These are phyloP conservation scores for Bacillus rossius DNA, from an alignment of 1,140 invertebrate genomes.

Conservation along the genomic window DNA sequence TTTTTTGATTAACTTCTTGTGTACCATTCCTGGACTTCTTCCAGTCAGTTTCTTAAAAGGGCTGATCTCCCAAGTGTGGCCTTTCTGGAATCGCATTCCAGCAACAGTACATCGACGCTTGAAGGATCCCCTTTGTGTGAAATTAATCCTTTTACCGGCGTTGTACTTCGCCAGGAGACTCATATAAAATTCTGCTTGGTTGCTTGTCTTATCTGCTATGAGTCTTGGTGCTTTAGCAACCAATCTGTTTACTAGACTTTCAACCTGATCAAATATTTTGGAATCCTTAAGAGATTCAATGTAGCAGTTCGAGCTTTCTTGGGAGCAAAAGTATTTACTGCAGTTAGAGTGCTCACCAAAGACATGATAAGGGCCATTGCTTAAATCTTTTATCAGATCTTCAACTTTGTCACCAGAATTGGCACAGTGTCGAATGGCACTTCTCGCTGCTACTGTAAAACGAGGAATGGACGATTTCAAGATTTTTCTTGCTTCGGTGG, in stretches of 20 bases:
- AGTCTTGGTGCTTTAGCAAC: neutral
- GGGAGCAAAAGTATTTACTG: no score
- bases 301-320: no score
- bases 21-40: neutral
- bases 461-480: neutral
- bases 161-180: neutral
- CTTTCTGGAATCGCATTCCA: neutral
- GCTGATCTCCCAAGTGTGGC: neutral
- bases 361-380: constrained; percentile 2
- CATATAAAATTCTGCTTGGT: neutral
- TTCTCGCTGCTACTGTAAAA: constrained; percentile 1
- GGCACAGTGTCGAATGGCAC: neutral
- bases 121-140: neutral
- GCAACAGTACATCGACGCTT: no score
- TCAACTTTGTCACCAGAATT: neutral
- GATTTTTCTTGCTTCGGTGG: neutral
- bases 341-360: constrained; percentile 4
- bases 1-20: neutral
- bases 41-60: neutral
- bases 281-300: no score
- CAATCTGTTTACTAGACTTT: no score
- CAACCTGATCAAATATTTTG: no score
- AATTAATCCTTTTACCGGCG: neutral
- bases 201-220: neutral
- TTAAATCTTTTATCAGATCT: neutral